phyloP scores from a whole-genome alignment of 2,888 invertebrate species.

The Drosophila kambysellisi region DNA sequence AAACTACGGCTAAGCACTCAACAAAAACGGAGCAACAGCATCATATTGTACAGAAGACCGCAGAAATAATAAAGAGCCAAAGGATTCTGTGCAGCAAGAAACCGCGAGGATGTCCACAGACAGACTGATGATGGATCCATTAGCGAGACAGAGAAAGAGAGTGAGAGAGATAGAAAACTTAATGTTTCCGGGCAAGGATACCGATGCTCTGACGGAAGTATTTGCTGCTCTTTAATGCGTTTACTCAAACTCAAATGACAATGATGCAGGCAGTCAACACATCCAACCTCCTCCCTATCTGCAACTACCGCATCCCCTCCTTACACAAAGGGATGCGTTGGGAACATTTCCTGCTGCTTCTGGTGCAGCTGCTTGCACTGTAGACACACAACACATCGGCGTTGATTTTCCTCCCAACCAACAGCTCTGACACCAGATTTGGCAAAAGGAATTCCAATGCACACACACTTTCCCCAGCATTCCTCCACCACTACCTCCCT shows the following conservation, averaged over 20 bases:
- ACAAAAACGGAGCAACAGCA: constrained; percentile 18
- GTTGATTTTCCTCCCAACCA: constrained; percentile 52
- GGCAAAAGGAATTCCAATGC: constrained; percentile 48
- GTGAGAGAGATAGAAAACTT: constrained; percentile 24
- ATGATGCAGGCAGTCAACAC: constrained; percentile 15
- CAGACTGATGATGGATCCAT: constrained; percentile 21
- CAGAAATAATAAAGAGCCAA: constrained; percentile 46
- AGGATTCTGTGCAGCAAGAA: constrained; percentile 35
- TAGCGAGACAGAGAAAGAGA: not conserved
- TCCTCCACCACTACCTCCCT: not conserved
- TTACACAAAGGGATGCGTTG: constrained; percentile 10
- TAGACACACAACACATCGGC: constrained; percentile 33
- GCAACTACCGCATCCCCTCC: not conserved
- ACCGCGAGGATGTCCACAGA: constrained; percentile 42
- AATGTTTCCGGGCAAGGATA: constrained; percentile 66
- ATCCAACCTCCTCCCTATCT: constrained; percentile 4
- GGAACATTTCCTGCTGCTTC: constrained; percentile 32
- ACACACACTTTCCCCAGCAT: constrained; percentile 20
- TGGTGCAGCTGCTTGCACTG: constrained; percentile 25
- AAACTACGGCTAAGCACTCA: constrained; percentile 24
- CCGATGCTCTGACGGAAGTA: constrained; percentile 62
- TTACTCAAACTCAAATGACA: constrained; percentile 62
- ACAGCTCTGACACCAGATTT: constrained; percentile 45
- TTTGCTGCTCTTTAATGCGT: constrained; percentile 75
- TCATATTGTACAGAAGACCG: constrained; percentile 42